Base-by-base conservation (phyloP, 2,888 invertebrate genomes). In the Drosophila rubida region DNA sequence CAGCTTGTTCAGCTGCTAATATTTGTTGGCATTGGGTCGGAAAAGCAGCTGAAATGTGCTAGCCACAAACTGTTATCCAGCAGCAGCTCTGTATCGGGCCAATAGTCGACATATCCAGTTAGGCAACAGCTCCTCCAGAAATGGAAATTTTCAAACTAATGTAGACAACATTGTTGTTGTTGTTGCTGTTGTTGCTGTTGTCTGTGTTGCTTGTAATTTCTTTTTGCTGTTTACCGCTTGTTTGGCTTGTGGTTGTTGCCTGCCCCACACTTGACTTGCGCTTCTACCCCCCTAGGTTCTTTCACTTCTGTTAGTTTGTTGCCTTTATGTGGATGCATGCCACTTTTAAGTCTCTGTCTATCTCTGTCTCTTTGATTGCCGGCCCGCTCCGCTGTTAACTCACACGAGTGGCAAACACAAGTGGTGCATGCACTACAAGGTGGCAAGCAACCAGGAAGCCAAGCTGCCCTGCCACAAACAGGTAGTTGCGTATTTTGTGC, bases 111-210 rank as follows among this genome's bases (percentile, higher is more conserved):
- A n/a, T 39, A 44, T 32, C 27, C 30, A 44, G 44, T 53, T 39
- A 41, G 49, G 46, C 14, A 65, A 32, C 16, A 39, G 51, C 46
- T 41, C 2, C 50, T 41, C 1, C 50, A 35, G 37, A 57, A 57
- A 67, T 82, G 67, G 41, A 61, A 61, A 66, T 55, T 54, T 51
- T 23, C 49, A 45, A 63, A 51, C 63, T 48, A 63, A 69, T 80
- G 73, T 59, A 54, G 80, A 78, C 80, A 87, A 84, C 75, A 78
- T 75, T 80, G 84, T 83, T 53, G 59, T 79, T 65, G 69, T 63
- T 66, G 51, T 58, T 25, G 25, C 80, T 53, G 57, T 79, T 65
- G 63, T 63, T 66, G 51, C 54, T 25, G 25, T 25, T 6, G n/a
- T 32, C 57, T 45, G 14, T 46, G 32, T 51, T 66, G 77, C 58